Evolutionary conservation across 2,113 vertebrate genomes (phyloP), one percentile per base, ranked within the genome.

Genomic region (Misgurnus mizolepis): DNA sequence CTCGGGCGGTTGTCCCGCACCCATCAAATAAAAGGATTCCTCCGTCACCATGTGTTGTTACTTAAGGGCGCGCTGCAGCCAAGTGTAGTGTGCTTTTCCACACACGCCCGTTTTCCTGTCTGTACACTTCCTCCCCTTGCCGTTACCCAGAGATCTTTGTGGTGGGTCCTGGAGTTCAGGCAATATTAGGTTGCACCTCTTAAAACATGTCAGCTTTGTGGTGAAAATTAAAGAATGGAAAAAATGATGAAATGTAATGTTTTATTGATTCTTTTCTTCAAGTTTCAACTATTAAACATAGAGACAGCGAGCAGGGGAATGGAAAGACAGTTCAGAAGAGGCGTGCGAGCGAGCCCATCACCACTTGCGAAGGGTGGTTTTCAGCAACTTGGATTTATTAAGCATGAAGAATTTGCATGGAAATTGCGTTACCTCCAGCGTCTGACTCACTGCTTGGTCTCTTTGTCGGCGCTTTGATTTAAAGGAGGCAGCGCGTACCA

Each of bases 181-280:
- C 90, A 92, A 94, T 92, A 93, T 94, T 93, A 90, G 87, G 91
- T 93, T 93, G 92, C 92, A 93, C 90, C 91, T 93, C 91, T 91
- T 93, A 93, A 93, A 94, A 93, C 92, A 93, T 89, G 89, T 91
- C 89, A 90, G 85, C 91, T 91, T 89, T 91, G 92, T 88, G 92
- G 92, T 91, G 76, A 91, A 92, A 93, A 92, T 92, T 90, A 92
- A 93, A 91, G 88, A 90, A 93, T 92, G 92, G 92, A 93, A 93
- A 66, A 93, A 92, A 91, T 91, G 86, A 89, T 90, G 89, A 91
- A 92, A 91, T 89, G 84, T 85, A 90, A 89, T 85, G 83, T 92
- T 91, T 91, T 86, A 86, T 89, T 89, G 83, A 85, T 77, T 61
- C 61, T 83, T 75, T 80, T 85, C 88, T 91, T 89, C 84, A 87